A percentile compares a stretch with the other conserved stretches of the same genome.
phyloP scores from a whole-genome alignment of 2,888 invertebrate species.

The Apamea monoglypha region DNA sequence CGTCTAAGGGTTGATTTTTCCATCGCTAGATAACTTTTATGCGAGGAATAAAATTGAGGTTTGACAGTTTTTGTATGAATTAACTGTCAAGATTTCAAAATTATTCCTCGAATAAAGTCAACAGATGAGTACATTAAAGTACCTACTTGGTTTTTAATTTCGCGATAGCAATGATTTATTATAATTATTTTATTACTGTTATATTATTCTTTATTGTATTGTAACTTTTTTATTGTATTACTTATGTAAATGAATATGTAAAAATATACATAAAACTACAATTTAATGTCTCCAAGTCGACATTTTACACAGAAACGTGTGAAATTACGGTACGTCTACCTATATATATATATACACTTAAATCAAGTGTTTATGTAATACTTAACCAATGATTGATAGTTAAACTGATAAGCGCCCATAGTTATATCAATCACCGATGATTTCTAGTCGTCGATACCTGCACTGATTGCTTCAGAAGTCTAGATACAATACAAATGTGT shows the following conservation, averaged over 20 bases:
- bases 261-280: not conserved
- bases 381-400: slow-evolving; percentile 20
- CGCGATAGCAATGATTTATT: not conserved
- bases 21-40: no score
- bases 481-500: slow-evolving; percentile 29
- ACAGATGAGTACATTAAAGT: no score
- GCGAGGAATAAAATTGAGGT: no score
- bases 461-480: slow-evolving; percentile 30
- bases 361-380: slow-evolving; percentile 26
- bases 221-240: no score
- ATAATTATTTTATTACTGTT: not conserved
- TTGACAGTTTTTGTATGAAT: no score
- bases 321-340: not conserved
- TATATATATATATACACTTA: not conserved
- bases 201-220: not conserved
- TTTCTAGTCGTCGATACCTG: slow-evolving; percentile 29
- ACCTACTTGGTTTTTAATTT: not conserved
- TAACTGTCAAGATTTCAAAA: no score
- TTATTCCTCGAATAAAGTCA: no score
- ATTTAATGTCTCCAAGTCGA: not conserved
- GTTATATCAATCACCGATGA: slow-evolving; percentile 17
- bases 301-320: slow-evolving; percentile 31
- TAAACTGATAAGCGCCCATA: slow-evolving; percentile 34
- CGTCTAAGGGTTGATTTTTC: no score
- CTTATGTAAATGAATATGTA: not conserved